These are phyloP conservation scores for Clarias laeviceps DNA, from an alignment of 2,797 vertebrate genomes.

Conservation along the genomic window DNA sequence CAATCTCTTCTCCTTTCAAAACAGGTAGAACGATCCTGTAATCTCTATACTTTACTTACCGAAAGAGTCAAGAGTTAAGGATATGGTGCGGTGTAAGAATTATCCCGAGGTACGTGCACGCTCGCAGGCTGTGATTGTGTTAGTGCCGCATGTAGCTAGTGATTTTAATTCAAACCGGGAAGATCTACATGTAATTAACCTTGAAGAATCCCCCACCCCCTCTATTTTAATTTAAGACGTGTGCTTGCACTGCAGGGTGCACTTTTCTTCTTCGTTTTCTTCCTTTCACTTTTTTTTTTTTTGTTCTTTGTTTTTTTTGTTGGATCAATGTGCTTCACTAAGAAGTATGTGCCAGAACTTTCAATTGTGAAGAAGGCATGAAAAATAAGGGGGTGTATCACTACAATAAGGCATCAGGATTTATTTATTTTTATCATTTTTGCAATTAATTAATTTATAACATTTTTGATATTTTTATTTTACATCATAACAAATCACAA, in stretches of 20 bases:
- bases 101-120: conserved; percentile 43
- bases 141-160: conserved; percentile 51
- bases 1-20: conserved; percentile 43
- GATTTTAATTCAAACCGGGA: conserved; percentile 59
- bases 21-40: conserved; percentile 45
- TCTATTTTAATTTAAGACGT: conserved; percentile 60
- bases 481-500: neutral
- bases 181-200: conserved; percentile 63
- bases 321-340: conserved; percentile 27
- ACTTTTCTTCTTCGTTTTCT: conserved; percentile 20
- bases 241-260: conserved; percentile 55
- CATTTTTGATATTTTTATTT: neutral
- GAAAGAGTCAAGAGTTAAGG: conserved; percentile 53
- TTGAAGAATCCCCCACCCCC: conserved; percentile 55
- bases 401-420: too few relatives aligned
- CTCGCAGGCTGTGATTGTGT: conserved; percentile 50
- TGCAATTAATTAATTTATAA: neutral
- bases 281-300: conserved; percentile 9
- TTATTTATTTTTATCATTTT: neutral
- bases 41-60: conserved; percentile 48
- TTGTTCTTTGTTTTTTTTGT: conserved; percentile 13
- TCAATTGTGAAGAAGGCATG: conserved; percentile 17
- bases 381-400: neutral
- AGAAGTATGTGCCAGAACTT: conserved; percentile 40
- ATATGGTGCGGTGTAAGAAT: conserved; percentile 50